Percentiles rank a stretch among this genome's conserved stretches.
Evolutionary conservation across 2,113 vertebrate species (phyloP).

Genomic region (Shinisaurus crocodilurus): DNA sequence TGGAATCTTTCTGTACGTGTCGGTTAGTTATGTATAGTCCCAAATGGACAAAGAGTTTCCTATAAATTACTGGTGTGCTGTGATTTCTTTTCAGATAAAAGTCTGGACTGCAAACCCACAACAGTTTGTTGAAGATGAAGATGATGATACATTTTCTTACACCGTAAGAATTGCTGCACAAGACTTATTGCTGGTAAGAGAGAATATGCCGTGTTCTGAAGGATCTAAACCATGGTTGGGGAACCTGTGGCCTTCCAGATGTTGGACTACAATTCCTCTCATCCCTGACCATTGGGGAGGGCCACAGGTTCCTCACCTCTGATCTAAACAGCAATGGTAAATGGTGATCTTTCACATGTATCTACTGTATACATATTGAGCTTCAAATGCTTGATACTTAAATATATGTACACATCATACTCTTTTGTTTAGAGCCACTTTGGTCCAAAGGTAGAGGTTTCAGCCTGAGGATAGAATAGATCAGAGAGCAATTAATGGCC

Average conservation of each 20-base stretch:
- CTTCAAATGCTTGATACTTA: neutral
- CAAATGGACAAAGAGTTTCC: neutral
- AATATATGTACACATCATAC: neutral
- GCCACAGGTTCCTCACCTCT: neutral
- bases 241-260: neutral
- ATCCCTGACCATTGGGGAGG: neutral
- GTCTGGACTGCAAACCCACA: conserved; percentile 98
- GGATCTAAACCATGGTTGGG: neutral
- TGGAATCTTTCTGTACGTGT: neutral
- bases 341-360: neutral
- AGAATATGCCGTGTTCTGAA: neutral
- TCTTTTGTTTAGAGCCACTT: neutral
- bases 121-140: conserved; percentile 98
- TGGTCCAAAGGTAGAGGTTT: neutral
- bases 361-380: neutral
- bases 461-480: neutral
- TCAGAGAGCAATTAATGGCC: neutral
- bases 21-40: neutral
- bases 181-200: conserved; percentile 92
- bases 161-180: conserved; percentile 97
- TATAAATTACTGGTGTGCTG: neutral
- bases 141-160: conserved; percentile 98
- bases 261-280: neutral
- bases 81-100: conserved; percentile 84
- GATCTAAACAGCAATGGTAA: neutral